A percentile compares a stretch with the other conserved stretches of the same genome.
Evolutionary conservation across 2,113 vertebrate species (phyloP).

Genomic region (Mystacornis crossleyi): DNA sequence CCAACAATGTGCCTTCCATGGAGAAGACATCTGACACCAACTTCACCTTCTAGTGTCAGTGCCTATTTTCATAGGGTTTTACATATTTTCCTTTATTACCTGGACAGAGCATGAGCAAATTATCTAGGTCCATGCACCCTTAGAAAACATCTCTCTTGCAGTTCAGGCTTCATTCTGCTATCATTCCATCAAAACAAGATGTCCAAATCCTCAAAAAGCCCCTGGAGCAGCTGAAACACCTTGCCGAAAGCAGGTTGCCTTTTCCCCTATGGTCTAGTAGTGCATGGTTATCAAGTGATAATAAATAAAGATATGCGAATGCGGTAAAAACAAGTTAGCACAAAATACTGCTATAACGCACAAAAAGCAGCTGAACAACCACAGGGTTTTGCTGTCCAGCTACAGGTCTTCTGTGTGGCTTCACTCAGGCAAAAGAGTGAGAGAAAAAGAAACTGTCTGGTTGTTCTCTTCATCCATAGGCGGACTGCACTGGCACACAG

Average conservation of each 20-base stretch:
- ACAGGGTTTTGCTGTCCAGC: not conserved
- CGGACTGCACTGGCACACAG: not conserved
- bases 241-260: not conserved
- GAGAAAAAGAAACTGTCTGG: not conserved
- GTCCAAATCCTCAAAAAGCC: not conserved
- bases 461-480: not conserved
- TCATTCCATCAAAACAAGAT: not conserved
- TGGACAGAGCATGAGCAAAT: not conserved
- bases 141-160: not conserved
- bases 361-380: not conserved
- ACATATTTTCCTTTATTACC: not conserved
- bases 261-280: not conserved
- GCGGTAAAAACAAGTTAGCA: not conserved
- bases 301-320: not conserved
- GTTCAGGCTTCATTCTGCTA: not conserved
- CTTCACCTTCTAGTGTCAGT: not conserved
- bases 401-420: not conserved
- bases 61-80: not conserved
- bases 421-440: not conserved
- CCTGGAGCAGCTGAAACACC: not conserved
- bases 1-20: accelerated
- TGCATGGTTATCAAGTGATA: not conserved
- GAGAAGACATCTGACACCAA: not conserved
- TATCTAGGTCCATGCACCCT: not conserved
- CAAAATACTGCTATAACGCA: not conserved